phyloP scores from a whole-genome alignment of 2,888 invertebrate species.

The Rhagonycha lutea region DNA sequence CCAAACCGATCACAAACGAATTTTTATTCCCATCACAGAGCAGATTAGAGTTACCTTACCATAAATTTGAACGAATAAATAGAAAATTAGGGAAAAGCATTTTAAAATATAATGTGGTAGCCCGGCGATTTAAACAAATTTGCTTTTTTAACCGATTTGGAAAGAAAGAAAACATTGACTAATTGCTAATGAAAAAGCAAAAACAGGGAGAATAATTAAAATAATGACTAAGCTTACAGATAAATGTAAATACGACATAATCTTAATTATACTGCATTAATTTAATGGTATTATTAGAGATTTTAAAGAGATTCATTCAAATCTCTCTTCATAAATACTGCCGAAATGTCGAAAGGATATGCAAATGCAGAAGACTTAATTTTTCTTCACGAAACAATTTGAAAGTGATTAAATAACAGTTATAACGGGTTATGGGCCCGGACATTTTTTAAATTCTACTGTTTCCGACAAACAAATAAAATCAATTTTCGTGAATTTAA shows the following conservation, averaged over 20 bases:
- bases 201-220: not conserved
- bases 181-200: not conserved
- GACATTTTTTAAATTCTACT: not conserved
- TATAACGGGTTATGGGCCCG: not conserved
- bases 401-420: not conserved
- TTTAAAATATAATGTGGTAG: not conserved
- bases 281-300: not conserved
- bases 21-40: slow-evolving; percentile 25
- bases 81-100: not conserved
- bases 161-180: not conserved
- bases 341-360: not conserved
- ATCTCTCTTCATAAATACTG: not conserved
- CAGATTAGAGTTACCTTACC: not conserved
- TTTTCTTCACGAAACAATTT: not conserved
- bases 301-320: not conserved
- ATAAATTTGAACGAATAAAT: slow-evolving; percentile 1
- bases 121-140: not conserved
- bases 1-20: slow-evolving; percentile 28
- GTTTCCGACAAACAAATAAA: not conserved
- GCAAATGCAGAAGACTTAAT: not conserved
- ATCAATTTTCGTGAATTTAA: not conserved
- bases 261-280: not conserved
- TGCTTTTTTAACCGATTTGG: not conserved
- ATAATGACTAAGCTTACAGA: not conserved
- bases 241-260: not conserved